Base-by-base conservation (phyloP, 2,888 invertebrate genomes). In the Uloborus plumipes region DNA sequence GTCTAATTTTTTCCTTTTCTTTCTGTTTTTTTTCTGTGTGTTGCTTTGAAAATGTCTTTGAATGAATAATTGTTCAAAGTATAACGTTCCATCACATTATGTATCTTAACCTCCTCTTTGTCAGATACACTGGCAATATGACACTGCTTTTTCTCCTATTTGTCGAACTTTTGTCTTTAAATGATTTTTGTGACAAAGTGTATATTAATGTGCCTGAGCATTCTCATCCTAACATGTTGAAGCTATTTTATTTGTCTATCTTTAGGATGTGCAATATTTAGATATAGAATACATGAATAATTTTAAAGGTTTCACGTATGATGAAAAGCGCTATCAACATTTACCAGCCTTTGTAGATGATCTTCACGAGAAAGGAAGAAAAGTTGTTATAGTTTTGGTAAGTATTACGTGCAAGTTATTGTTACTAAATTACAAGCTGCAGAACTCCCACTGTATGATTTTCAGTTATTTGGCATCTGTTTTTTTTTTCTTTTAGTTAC, bases 281-380 rank as follows among this genome's bases (percentile, higher is more conserved):
- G 89, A 89, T 78, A 89, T 89, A 72, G 89, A 89, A 75, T 88
- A 88, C 85, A 89, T 89, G 89, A 86, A 89, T 20, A 81, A 87
- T 73, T 87, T 87, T 84, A 87, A 87, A 76, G 89, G 89, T 84
- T 89, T 90, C 84, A 89, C 89, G 7, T 81, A 79, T 51, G 86
- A 86, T 73, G 61, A 73, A 13, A 71, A 70, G 6, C 79, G 67
- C 22, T 87, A 84, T 66, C 67, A 47, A 47, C 81, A 84, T 69
- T 69, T 87, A 18, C 84, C 86, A n/a, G 65, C 64, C 9, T 84
- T 85, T 51, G 76, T 87, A 6, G 76, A 84, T 55, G 85, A 86
- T 18, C 55, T 87, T 22, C 87, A 86, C 61, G 58, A 59, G 9
- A 65, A 85, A 26, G 80, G 81, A 14, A 79, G 62, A 20, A 81